Conservation (phyloP, 1,140 invertebrate genomes). For the Eurosta solidaginis region DNA sequence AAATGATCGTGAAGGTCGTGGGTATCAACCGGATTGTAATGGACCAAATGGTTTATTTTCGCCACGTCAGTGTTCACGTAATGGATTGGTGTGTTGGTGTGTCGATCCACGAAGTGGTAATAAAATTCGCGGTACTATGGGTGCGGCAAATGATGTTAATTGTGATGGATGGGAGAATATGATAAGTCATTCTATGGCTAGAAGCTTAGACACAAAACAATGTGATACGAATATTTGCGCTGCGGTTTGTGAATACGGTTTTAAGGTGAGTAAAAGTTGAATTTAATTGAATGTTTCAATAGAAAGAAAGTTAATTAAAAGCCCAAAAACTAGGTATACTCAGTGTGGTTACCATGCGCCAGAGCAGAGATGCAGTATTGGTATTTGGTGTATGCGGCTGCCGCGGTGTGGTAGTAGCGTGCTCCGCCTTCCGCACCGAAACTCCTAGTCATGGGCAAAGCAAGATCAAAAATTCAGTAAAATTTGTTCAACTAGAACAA, state of each 20-base stretch:
- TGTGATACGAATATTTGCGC: slow-evolving; percentile 71
- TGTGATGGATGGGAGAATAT: slow-evolving; percentile 64
- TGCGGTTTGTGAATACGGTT: slow-evolving; percentile 83
- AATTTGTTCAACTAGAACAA: too few species aligned
- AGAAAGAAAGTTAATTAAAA: too few species aligned
- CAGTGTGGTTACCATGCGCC: too few species aligned
- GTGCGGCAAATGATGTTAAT: slow-evolving; percentile 70
- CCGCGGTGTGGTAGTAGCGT: too few species aligned
- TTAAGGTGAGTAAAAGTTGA: slow-evolving; percentile 62
- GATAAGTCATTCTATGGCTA: slow-evolving; percentile 57
- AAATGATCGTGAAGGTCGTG: slow-evolving; percentile 76
- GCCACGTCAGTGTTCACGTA: slow-evolving; percentile 77
- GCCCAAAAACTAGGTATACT: too few species aligned
- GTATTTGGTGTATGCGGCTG: too few species aligned
- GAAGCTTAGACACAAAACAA: slow-evolving; percentile 61
- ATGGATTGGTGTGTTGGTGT: slow-evolving; percentile 86
- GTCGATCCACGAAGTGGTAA: slow-evolving; percentile 73
- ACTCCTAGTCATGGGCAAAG: too few species aligned
- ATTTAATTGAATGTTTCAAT: too few species aligned
- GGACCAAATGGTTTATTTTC: slow-evolving; percentile 71
- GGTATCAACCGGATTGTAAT: slow-evolving; percentile 81
- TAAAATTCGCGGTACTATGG: slow-evolving; percentile 79
- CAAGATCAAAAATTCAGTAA: too few species aligned
- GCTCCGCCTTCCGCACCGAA: too few species aligned
- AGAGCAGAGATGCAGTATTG: too few species aligned